Evolutionary conservation across 2,113 vertebrate species (phyloP).

Genomic region (Aptenodytes forsteri): DNA sequence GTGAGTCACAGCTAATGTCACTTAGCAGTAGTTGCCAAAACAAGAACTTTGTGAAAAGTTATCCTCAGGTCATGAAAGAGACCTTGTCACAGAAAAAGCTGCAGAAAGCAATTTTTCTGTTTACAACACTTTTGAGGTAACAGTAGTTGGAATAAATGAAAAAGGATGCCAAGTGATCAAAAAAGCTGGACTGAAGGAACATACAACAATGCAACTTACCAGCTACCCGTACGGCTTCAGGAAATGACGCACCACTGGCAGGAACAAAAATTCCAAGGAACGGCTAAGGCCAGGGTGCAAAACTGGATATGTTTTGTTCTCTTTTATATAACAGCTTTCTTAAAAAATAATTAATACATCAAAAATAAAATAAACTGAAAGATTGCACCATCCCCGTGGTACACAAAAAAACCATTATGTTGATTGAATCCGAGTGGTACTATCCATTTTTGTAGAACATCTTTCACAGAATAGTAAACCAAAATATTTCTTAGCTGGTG

Average conservation of each 20-base stretch:
- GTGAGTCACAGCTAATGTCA: not conserved
- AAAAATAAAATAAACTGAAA: not conserved
- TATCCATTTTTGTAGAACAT: not conserved
- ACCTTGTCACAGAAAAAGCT: not conserved
- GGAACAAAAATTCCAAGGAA: not conserved
- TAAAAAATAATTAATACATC: not conserved
- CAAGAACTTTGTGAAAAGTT: not conserved
- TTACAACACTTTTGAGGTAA: not conserved
- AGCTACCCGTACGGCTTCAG: not conserved
- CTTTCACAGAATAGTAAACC: not conserved
- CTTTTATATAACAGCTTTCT: not conserved
- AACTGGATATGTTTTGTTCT: not conserved
- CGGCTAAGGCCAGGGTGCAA: not conserved
- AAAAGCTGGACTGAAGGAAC: not conserved
- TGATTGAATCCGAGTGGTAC: not conserved
- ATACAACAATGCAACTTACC: not conserved
- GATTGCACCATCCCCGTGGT: not conserved
- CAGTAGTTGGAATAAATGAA: not conserved
- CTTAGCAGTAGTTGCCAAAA: not conserved
- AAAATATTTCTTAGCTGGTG: not conserved
- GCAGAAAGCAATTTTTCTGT: not conserved
- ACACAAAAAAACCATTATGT: not conserved
- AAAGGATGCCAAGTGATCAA: not conserved
- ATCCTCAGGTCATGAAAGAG: not conserved
- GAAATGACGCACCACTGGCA: not conserved